phyloP scores from a whole-genome alignment of 2,797 vertebrate genomes.

The Garrulus glandarius region DNA sequence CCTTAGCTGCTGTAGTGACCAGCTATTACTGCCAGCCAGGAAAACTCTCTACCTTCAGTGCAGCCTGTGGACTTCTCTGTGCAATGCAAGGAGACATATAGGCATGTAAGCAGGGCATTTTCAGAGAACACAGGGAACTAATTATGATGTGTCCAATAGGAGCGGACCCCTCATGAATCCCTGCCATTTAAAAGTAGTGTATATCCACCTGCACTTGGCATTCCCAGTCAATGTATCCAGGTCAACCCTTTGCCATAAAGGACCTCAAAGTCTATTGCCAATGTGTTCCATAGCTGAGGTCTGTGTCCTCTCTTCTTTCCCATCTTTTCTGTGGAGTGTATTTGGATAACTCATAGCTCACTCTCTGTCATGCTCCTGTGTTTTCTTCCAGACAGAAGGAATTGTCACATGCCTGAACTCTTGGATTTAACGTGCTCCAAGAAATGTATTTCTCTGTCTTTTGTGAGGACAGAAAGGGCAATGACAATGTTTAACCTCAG shows the following conservation, averaged over 20 bases:
- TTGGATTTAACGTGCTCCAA: not conserved
- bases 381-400: not conserved
- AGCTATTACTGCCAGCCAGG: not conserved
- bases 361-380: not conserved
- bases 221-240: not conserved
- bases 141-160: not conserved
- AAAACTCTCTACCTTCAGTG: not conserved
- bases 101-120: not conserved
- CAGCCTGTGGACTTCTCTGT: not conserved
- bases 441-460: not conserved
- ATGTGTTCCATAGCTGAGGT: accelerated
- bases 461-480: not conserved
- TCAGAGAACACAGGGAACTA: not conserved
- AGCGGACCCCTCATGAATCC: not conserved
- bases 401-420: not conserved
- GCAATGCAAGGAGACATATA: not conserved
- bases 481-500: not conserved
- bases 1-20: not conserved
- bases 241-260: not conserved
- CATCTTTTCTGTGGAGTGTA: not conserved
- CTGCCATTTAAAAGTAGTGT: not conserved
- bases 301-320: not conserved
- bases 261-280: not conserved
- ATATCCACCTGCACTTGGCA: not conserved
- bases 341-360: not conserved